Evolutionary conservation across 2,888 invertebrate genomes (phyloP).

Genomic region (Eueremaeus valkanovi): DNA sequence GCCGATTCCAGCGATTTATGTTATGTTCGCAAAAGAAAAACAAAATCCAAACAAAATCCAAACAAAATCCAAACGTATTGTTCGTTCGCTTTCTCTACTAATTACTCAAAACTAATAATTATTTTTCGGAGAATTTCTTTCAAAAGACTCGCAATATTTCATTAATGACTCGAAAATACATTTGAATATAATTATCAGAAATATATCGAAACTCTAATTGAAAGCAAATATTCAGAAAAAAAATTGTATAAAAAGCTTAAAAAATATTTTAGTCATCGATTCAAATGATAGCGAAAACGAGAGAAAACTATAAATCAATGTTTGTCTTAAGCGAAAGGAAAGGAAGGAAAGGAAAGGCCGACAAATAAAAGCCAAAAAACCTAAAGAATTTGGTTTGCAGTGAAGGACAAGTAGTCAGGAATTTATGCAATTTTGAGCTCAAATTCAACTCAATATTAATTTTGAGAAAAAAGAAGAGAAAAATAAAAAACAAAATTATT

Average conservation of each 20-base stretch:
- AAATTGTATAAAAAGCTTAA: background rate
- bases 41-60: background rate
- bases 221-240: background rate
- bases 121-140: background rate
- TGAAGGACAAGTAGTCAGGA: background rate
- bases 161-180: background rate
- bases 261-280: background rate
- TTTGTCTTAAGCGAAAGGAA: background rate
- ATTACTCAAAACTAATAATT: slow-evolving; percentile 13
- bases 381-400: background rate
- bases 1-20: background rate
- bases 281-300: background rate
- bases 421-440: background rate
- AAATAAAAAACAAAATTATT: too few relatives aligned
- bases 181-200: background rate
- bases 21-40: too few relatives aligned
- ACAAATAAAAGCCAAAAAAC: background rate
- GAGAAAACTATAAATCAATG: background rate
- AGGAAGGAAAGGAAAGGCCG: slow-evolving; percentile 1
- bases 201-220: background rate
- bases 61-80: background rate
- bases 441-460: too few relatives aligned
- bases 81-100: background rate
- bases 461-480: too few relatives aligned
- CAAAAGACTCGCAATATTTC: background rate